Conservation (phyloP, 2,113 vertebrate genomes). For the Phaethon lepturus region DNA sequence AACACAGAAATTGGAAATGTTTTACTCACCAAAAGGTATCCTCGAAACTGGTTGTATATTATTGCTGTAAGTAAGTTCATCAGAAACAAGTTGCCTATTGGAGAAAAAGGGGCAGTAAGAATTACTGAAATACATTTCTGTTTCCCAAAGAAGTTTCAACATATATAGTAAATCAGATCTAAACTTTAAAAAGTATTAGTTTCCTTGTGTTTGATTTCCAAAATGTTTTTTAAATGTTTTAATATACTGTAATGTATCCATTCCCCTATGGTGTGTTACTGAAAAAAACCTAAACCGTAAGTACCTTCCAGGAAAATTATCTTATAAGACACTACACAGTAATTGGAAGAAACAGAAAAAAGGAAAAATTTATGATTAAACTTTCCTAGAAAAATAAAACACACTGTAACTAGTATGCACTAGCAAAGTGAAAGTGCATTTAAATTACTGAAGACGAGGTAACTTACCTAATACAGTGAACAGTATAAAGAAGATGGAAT, state of each 20-base stretch:
- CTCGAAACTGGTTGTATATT: slow-evolving; percentile 98
- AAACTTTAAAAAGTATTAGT: not conserved
- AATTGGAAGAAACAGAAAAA: not conserved
- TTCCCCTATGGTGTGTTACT: not conserved
- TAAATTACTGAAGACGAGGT: not conserved
- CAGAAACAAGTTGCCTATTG: slow-evolving; percentile 90
- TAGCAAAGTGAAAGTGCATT: not conserved
- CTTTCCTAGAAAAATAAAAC: not conserved
- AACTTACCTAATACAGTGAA: slow-evolving; percentile 93
- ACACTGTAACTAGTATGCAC: not conserved
- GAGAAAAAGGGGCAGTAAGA: not conserved
- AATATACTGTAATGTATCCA: not conserved
- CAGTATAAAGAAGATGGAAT: slow-evolving; percentile 89
- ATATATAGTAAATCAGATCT: not conserved
- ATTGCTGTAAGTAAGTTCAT: slow-evolving; percentile 98
- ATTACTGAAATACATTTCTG: not conserved
- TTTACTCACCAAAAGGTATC: slow-evolving; percentile 91
- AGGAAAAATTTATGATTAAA: rapidly evolving
- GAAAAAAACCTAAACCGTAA: not conserved
- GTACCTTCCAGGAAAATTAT: not conserved
- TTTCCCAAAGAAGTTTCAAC: not conserved
- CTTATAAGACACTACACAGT: not conserved
- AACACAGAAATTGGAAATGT: not conserved
- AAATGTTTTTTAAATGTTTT: not conserved
- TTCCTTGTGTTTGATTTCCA: not conserved